These are phyloP conservation scores for Gymnothorax reevesii DNA, from an alignment of 2,797 vertebrate genomes.

Conservation along the genomic window DNA sequence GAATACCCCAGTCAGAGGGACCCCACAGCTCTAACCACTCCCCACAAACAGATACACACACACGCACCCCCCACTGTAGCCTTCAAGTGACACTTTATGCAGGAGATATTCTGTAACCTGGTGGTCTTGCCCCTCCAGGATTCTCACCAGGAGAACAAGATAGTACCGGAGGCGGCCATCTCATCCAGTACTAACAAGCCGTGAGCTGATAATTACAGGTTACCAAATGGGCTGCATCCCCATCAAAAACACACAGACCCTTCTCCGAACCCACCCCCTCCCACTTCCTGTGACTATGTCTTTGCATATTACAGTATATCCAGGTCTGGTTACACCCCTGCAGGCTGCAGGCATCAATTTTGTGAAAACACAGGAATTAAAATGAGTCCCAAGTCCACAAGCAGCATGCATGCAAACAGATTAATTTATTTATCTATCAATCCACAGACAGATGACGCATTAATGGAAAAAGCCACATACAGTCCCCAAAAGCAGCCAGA, in stretches of 20 bases:
- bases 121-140: conserved; percentile 10
- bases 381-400: background rate
- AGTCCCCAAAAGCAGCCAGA: too few relatives aligned
- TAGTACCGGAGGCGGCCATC: background rate
- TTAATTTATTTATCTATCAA: background rate
- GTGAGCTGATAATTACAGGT: conserved; percentile 1
- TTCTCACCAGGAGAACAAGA: background rate
- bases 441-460: too few relatives aligned
- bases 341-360: background rate
- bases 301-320: background rate
- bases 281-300: background rate
- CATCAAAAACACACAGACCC: background rate
- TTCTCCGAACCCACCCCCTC: background rate
- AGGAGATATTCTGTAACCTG: background rate
- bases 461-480: too few relatives aligned
- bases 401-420: background rate
- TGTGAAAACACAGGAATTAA: background rate
- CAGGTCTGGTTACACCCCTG: background rate
- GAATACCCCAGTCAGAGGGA: background rate
- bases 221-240: background rate
- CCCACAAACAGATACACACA: background rate
- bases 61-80: too few relatives aligned
- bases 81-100: too few relatives aligned
- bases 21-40: background rate
- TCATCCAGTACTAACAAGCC: conserved; percentile 10